Evolutionary conservation across 2,113 vertebrate genomes (phyloP).

Genomic region (Erinaceus europaeus): DNA sequence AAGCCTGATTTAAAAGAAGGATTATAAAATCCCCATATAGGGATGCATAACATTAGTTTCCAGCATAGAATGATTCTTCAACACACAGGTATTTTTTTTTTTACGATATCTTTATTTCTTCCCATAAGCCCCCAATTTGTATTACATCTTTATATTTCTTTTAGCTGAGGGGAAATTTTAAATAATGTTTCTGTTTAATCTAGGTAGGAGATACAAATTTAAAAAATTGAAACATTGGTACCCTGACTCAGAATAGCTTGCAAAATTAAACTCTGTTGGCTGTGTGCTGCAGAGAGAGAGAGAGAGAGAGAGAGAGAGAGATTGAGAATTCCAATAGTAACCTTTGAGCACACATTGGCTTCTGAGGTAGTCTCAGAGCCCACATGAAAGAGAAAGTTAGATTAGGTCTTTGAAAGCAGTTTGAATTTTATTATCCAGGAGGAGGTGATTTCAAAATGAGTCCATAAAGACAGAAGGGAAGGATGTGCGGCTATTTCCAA

Average conservation of each 20-base stretch:
- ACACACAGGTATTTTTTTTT: neutral
- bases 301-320: no score
- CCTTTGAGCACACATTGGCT: neutral
- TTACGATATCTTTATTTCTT: conserved; percentile 1
- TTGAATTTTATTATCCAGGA: conserved; percentile 49
- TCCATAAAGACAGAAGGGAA: conserved; percentile 24
- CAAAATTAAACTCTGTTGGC: neutral
- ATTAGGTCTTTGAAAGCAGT: conserved; percentile 23
- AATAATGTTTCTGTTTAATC: neutral
- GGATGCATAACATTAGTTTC: neutral
- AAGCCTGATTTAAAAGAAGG: conserved; percentile 24
- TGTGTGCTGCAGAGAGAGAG: neutral
- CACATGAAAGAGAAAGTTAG: conserved; percentile 28
- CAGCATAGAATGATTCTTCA: neutral
- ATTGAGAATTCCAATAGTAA: neutral
- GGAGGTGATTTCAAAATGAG: conserved; percentile 41
- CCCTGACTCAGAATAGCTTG: neutral
- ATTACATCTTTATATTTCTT: neutral
- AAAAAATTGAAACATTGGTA: neutral
- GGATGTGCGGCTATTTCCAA: conserved; percentile 33
- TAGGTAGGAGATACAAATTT: neutral
- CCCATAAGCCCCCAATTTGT: neutral
- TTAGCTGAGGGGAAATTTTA: neutral
- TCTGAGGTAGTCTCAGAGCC: neutral
- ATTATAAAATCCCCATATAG: neutral